phyloP scores from a whole-genome alignment of 1,140 invertebrate species.

The Zaprionus camerounensis region DNA sequence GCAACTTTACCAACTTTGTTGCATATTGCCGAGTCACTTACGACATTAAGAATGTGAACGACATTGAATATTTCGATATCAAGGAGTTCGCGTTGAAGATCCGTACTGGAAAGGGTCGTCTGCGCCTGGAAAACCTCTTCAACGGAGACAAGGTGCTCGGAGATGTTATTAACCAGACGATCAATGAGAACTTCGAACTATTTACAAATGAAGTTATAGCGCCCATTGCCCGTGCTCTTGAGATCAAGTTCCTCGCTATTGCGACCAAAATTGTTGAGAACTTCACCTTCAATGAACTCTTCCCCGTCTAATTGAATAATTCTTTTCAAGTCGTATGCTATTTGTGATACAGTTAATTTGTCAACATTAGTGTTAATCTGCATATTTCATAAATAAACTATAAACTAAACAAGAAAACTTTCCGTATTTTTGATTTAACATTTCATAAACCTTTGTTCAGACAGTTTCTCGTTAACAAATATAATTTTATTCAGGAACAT shows the following conservation, averaged over 20 bases:
- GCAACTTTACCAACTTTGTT: conserved; percentile 87
- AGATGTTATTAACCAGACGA: conserved; percentile 86
- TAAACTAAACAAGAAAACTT: conserved; percentile 19
- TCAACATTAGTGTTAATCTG: conserved; percentile 58
- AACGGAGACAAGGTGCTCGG: conserved; percentile 86
- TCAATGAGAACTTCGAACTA: conserved; percentile 87
- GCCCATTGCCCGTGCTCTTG: conserved; percentile 86
- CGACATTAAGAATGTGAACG: conserved; percentile 84
- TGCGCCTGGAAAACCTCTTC: conserved; percentile 87
- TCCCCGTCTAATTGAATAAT: conserved; percentile 84
- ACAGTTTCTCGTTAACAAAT: too few relatives aligned
- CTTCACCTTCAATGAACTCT: conserved; percentile 86
- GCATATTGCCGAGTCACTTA: conserved; percentile 85
- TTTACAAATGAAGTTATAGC: conserved; percentile 87
- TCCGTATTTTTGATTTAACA: too few relatives aligned
- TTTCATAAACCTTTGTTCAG: too few relatives aligned
- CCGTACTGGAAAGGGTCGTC: conserved; percentile 85
- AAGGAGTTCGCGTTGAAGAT: conserved; percentile 86
- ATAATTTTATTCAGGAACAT: too few relatives aligned
- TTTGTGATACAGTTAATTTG: conserved; percentile 73
- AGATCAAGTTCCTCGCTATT: conserved; percentile 85
- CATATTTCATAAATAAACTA: conserved; percentile 48
- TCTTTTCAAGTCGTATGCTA: conserved; percentile 23
- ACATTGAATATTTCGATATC: conserved; percentile 85
- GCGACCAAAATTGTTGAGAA: conserved; percentile 86